These are phyloP conservation scores for Andinoacara biseriatus DNA, from an alignment of 2,113 vertebrate genomes.

Conservation along the genomic window DNA sequence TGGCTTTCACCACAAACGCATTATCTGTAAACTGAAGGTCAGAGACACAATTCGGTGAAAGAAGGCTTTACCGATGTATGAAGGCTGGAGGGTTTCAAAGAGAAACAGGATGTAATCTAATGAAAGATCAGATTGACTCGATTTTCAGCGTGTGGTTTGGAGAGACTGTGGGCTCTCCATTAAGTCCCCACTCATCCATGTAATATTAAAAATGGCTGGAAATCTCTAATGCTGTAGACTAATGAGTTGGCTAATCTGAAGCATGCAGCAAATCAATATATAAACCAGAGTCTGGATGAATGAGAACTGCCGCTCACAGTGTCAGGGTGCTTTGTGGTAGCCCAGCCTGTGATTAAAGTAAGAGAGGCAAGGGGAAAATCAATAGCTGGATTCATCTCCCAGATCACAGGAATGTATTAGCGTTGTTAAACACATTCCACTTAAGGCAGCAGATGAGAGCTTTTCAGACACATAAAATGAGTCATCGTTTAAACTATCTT, in stretches of 20 bases:
- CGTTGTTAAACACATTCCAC: conserved; percentile 66
- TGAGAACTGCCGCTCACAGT: conserved; percentile 21
- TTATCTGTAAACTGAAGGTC: neutral
- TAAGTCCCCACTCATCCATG: neutral
- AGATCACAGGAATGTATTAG: conserved; percentile 61
- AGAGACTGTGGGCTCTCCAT: neutral
- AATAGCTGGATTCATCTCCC: conserved; percentile 68
- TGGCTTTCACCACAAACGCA: neutral
- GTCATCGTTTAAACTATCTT: conserved; percentile 64
- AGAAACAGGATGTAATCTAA: neutral
- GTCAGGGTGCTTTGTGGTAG: conserved; percentile 19
- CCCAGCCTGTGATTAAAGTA: conserved; percentile 50
- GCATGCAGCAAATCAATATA: conserved; percentile 44
- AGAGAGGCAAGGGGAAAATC: conserved; percentile 49
- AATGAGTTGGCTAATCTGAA: conserved; percentile 61
- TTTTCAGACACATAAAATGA: conserved; percentile 67
- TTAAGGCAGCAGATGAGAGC: conserved; percentile 54
- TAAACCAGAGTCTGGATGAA: conserved; percentile 50
- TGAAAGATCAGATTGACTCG: neutral
- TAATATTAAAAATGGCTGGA: conserved; percentile 29
- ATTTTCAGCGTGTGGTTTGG: no score
- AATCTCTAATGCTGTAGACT: conserved; percentile 45
- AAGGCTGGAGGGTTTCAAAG: neutral
- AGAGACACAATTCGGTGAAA: neutral
- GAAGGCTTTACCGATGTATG: neutral